These are phyloP conservation scores for Centrocercus urophasianus DNA, from an alignment of 2,113 vertebrate species.

Conservation along the genomic window DNA sequence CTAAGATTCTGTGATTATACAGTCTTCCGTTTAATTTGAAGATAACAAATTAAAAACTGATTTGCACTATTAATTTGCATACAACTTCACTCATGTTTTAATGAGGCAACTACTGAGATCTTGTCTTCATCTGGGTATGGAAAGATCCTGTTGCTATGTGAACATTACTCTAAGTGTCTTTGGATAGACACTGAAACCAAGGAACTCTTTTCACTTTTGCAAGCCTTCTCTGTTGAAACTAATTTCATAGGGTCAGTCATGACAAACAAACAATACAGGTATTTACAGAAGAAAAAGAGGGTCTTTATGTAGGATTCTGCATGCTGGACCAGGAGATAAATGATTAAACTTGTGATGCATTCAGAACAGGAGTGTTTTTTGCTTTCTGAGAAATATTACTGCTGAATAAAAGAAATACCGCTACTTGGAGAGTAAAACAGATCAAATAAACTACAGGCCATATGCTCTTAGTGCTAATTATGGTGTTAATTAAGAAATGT, in stretches of 20 bases:
- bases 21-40: not conserved
- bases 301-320: not conserved
- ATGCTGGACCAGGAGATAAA: not conserved
- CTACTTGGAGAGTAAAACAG: conserved; percentile 50
- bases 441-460: conserved; percentile 52
- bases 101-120: not conserved
- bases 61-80: not conserved
- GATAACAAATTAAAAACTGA: not conserved
- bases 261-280: not conserved
- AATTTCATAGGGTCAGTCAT: not conserved
- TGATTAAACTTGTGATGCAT: conserved; percentile 25
- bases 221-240: not conserved
- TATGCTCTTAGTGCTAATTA: conserved; percentile 64
- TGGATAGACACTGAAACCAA: not conserved
- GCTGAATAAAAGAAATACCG: conserved; percentile 61
- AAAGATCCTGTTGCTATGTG: not conserved
- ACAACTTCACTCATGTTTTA: not conserved
- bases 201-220: not conserved
- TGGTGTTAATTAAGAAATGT: conserved; percentile 68
- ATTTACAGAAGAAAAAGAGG: not conserved
- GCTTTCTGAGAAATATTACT: conserved; percentile 28
- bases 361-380: conserved; percentile 23
- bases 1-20: not conserved
- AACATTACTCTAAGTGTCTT: not conserved
- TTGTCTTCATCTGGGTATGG: not conserved